These are phyloP conservation scores for Seira sanloemensis DNA, from an alignment of 2,888 invertebrate species.

Conservation along the genomic window DNA sequence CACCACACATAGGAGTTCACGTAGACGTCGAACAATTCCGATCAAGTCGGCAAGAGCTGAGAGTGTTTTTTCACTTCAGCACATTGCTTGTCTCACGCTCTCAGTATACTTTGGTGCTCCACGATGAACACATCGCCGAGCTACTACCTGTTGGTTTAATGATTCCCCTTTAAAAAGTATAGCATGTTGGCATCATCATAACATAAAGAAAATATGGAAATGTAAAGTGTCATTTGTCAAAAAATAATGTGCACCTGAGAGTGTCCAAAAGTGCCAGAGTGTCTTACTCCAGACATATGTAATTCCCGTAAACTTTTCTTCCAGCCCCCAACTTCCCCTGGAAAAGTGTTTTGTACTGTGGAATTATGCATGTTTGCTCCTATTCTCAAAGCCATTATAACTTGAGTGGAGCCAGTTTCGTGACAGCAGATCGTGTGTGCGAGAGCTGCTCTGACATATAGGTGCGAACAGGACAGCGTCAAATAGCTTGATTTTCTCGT, in stretches of 20 bases:
- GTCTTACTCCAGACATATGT: too few species aligned
- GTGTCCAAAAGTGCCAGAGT: too few species aligned
- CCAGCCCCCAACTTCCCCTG: too few species aligned
- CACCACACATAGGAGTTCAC: background rate
- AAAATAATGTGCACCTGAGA: too few species aligned
- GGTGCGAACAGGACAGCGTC: background rate
- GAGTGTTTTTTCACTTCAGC: conserved; percentile 15
- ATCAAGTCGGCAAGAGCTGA: conserved; percentile 16
- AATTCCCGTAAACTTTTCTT: too few species aligned
- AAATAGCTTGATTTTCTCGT: background rate
- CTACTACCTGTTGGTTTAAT: conserved; percentile 44
- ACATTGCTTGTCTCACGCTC: conserved; percentile 28
- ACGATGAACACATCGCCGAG: conserved; percentile 44
- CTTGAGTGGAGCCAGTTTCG: background rate
- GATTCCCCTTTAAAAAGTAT: too few species aligned
- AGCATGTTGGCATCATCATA: too few species aligned
- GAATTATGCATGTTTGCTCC: too few species aligned
- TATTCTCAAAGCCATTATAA: too few species aligned
- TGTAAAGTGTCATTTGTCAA: too few species aligned
- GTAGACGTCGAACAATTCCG: conserved; percentile 39
- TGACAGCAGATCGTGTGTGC: background rate
- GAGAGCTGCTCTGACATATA: background rate
- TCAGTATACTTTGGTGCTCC: conserved; percentile 43
- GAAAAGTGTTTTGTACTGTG: too few species aligned
- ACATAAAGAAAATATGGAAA: too few species aligned